These are phyloP conservation scores for Balearica regulorum DNA, from an alignment of 2,797 vertebrate genomes.

Conservation along the genomic window DNA sequence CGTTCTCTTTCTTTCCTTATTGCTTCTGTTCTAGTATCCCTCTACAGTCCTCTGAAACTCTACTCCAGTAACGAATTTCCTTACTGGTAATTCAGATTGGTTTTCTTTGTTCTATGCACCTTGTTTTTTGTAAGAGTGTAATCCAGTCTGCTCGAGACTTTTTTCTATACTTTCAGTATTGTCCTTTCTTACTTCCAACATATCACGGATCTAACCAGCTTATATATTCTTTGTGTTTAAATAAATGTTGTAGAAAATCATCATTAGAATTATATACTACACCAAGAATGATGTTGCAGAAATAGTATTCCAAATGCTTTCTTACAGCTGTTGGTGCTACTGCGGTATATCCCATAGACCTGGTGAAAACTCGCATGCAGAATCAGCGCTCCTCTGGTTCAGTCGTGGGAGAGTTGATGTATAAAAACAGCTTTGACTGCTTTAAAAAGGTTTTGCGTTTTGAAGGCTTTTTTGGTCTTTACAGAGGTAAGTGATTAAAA, in stretches of 20 bases:
- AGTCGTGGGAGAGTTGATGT: constrained; percentile 92
- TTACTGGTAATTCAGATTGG: neutral
- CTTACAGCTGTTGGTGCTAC: constrained; percentile 90
- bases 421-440: constrained; percentile 97
- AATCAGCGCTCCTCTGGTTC: constrained; percentile 91
- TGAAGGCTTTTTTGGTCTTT: constrained; percentile 93
- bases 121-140: neutral
- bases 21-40: neutral
- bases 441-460: constrained; percentile 94
- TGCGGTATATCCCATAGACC: constrained; percentile 93
- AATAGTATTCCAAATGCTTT: constrained; percentile 6
- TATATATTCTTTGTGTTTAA: neutral
- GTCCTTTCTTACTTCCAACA: neutral
- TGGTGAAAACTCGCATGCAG: constrained; percentile 98
- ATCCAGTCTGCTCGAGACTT: neutral
- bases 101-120: neutral
- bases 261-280: neutral
- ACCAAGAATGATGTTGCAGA: neutral
- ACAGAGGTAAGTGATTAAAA: constrained; percentile 84
- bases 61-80: neutral
- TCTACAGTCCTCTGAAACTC: neutral
- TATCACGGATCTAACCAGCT: neutral
- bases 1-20: neutral
- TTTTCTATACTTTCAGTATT: neutral
- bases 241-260: neutral